A percentile compares a stretch with the other conserved stretches of the same genome.
phyloP scores from a whole-genome alignment of 1,140 invertebrate genomes.

The Lepidostoma basale region DNA sequence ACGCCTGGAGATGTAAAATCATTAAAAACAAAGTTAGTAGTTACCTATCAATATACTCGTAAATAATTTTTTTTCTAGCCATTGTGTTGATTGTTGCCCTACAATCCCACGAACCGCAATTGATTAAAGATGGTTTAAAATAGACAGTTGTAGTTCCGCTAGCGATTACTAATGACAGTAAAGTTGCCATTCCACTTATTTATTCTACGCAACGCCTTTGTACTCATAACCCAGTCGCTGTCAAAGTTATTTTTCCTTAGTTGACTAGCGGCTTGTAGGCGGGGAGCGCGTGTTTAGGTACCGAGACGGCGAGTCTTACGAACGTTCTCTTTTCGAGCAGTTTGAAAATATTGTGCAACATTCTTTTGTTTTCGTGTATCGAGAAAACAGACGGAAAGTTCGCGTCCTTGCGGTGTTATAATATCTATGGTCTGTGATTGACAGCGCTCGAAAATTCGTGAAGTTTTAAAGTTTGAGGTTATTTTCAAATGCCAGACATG shows the following conservation, averaged over 20 bases:
- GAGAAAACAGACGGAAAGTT: neutral
- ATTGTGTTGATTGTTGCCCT: no score
- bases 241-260: neutral
- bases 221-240: neutral
- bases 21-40: neutral
- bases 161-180: neutral
- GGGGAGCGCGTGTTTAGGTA: neutral
- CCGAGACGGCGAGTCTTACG: neutral
- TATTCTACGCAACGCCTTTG: no score
- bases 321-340: neutral
- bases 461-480: no score
- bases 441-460: no score
- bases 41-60: neutral
- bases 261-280: neutral
- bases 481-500: no score
- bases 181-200: neutral
- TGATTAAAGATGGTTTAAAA: neutral
- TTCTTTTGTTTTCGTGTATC: neutral
- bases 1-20: neutral
- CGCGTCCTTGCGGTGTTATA: no score
- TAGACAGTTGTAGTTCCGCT: neutral
- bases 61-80: neutral
- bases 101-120: no score
- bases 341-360: slow-evolving; percentile 1
- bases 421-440: no score